Conservation (phyloP, 1,140 invertebrate genomes). For the Pentalonia nigronervosa region DNA sequence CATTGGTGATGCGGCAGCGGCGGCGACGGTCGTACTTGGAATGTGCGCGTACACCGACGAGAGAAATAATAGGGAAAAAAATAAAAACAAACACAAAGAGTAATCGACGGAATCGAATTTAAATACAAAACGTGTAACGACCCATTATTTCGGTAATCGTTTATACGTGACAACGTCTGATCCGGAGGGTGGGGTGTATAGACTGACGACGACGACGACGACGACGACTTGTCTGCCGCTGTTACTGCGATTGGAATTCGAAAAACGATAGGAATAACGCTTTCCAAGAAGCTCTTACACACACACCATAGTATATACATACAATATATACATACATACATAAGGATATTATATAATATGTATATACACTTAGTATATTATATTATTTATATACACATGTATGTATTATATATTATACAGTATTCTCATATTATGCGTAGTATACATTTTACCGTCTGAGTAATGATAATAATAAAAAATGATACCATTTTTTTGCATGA, state of each 20-base stretch:
- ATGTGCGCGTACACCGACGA: background rate
- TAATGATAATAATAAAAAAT: slow-evolving; percentile 13
- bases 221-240: background rate
- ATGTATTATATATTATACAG: background rate
- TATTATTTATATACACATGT: background rate
- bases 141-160: slow-evolving; percentile 47
- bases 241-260: slow-evolving; percentile 29
- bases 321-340: background rate
- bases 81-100: background rate
- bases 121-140: slow-evolving; percentile 54
- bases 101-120: slow-evolving; percentile 57
- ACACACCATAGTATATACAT: background rate
- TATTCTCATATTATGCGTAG: background rate
- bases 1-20: background rate
- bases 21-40: background rate
- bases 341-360: too few species aligned
- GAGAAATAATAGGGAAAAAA: slow-evolving; percentile 9
- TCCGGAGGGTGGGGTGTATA: background rate
- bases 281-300: background rate
- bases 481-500: background rate
- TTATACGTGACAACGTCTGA: slow-evolving; percentile 11
- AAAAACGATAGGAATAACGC: slow-evolving; percentile 31
- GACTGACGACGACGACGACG: background rate
- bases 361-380: background rate
- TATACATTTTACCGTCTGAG: background rate